Base-by-base conservation (phyloP, 2,888 invertebrate species). In the Cephus runcator region DNA sequence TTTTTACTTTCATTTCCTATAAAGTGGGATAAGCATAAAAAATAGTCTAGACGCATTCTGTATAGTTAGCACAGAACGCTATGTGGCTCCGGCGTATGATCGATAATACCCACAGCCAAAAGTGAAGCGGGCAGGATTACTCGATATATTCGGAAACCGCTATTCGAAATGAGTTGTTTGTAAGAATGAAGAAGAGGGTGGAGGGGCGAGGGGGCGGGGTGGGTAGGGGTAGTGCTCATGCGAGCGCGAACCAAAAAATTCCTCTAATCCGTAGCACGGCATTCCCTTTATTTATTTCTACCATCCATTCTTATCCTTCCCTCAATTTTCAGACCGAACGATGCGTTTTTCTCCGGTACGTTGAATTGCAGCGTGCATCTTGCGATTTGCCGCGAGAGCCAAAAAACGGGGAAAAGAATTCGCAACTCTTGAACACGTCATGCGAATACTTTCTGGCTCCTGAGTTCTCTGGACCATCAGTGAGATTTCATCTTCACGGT, bases 41-140 rank as follows among this genome's bases (percentile, higher is more conserved):
- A 87, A 87, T 87, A 84, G 88, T 87, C 87, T 87, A 88, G 87
- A 88, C 88, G 84, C 83, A 86, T 88, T 88, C 82, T 83, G 83
- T 85, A 83, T 81, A 85, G 87, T 86, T 86, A 86, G 83, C 84
- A 87, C 85, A 83, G 79, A 85, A 56, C 56, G 79, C 81, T 79
- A 75, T 79, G 79, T 79, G 79, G 78, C 75, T 23, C 23, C 69
- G 75, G 75, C 31, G 69, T 34, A 79, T 85, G 84, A 85, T 86
- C 87, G 83, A 87, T 87, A 87, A 56, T 56, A 23, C 56, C 82
- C 74, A 69, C 77, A 73, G 75, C 69, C 77, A 30, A 31, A n/a
- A 71, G 31, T 23, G 71, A 33, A 71, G 31, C 71, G 9, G 11
- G 31, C 6, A 40, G 15, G 15, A 56, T 56, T 56, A 9, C 23